Evolutionary conservation across 2,888 invertebrate species (phyloP).

Genomic region (Julus scandinavius): DNA sequence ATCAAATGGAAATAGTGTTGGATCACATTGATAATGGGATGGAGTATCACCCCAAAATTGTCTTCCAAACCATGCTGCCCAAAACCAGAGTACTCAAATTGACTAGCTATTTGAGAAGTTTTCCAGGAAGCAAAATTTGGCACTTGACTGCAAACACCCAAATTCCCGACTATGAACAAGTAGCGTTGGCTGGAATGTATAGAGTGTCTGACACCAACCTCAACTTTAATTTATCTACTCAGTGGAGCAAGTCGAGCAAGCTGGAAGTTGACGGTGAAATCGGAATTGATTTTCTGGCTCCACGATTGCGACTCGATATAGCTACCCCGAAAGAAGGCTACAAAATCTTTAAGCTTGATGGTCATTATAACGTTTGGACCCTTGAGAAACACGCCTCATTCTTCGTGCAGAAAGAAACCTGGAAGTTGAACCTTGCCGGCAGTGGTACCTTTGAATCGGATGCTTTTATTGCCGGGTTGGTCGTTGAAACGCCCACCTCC

Average conservation of each 20-base stretch:
- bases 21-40: slow-evolving; percentile 45
- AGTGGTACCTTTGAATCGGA: slow-evolving; percentile 46
- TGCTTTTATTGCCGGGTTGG: slow-evolving; percentile 18
- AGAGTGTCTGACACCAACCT: slow-evolving; percentile 8
- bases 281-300: slow-evolving; percentile 51
- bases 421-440: slow-evolving; percentile 48
- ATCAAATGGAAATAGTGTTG: slow-evolving; percentile 41
- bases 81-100: background rate
- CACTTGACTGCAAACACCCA: background rate
- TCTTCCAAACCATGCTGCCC: slow-evolving; percentile 44
- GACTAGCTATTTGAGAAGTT: background rate
- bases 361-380: slow-evolving; percentile 51
- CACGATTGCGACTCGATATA: slow-evolving; percentile 41
- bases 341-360: slow-evolving; percentile 44
- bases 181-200: slow-evolving; percentile 49
- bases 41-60: slow-evolving; percentile 30
- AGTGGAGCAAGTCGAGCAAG: background rate
- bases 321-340: slow-evolving; percentile 44
- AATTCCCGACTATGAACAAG: background rate
- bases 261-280: slow-evolving; percentile 48
- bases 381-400: slow-evolving; percentile 22
- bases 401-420: slow-evolving; percentile 51
- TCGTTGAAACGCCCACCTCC: slow-evolving; percentile 37
- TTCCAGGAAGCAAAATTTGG: slow-evolving; percentile 48
- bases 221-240: slow-evolving; percentile 45